These are phyloP conservation scores for Macroteleia sp. DNA, from an alignment of 2,888 invertebrate genomes.

Conservation along the genomic window DNA sequence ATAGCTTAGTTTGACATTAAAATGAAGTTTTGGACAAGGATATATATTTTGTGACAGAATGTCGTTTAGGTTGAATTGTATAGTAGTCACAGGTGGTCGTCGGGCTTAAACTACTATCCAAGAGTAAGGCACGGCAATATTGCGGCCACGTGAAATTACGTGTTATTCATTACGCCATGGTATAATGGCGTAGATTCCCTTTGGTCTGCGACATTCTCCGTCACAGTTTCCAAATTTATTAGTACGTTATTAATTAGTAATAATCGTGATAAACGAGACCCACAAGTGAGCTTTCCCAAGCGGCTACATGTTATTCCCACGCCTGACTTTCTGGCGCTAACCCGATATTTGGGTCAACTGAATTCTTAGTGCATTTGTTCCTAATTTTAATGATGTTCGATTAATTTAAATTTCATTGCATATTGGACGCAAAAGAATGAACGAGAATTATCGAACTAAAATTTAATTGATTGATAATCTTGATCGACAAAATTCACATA, in stretches of 20 bases:
- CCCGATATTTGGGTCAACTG: slow-evolving; percentile 29
- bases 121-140: slow-evolving; percentile 25
- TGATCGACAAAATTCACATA: no score
- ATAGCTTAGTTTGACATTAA: background rate
- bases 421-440: no score
- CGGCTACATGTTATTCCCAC: slow-evolving; percentile 21
- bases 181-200: slow-evolving; percentile 24
- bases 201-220: slow-evolving; percentile 35
- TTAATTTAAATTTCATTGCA: no score
- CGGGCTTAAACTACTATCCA: slow-evolving; percentile 41
- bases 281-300: slow-evolving; percentile 10
- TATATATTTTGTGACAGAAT: slow-evolving; percentile 30
- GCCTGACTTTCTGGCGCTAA: slow-evolving; percentile 9
- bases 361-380: slow-evolving; percentile 19
- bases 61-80: slow-evolving; percentile 33
- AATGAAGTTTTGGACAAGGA: slow-evolving; percentile 1
- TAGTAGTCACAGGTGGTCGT: slow-evolving; percentile 60
- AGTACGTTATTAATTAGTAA: slow-evolving; percentile 53
- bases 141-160: slow-evolving; percentile 46
- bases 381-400: slow-evolving; percentile 26
- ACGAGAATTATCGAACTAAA: no score
- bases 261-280: slow-evolving; percentile 44
- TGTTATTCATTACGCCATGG: slow-evolving; percentile 45
- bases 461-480: no score
- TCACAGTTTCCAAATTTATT: slow-evolving; percentile 45